Base-by-base conservation (phyloP, 1,140 invertebrate genomes). In the Adoxophyes honmai region DNA sequence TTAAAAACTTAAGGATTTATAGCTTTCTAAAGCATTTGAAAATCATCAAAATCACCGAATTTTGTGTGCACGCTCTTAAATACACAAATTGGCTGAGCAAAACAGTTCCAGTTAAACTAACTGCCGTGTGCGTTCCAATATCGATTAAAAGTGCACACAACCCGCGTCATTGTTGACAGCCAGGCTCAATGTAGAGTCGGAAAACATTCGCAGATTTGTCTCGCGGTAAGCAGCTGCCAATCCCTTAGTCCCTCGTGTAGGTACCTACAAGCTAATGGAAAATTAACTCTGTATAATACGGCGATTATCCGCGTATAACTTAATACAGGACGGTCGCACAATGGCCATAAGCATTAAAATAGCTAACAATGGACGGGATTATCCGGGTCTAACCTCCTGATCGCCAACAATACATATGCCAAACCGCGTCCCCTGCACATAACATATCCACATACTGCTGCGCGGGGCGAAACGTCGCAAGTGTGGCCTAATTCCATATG, bases 281-380 rank as follows among this genome's bases (percentile, higher is more conserved):
- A 88, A 85, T 86, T 86, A 85, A 86, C 75, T 79, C 75, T 52
- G 69, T 63, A 88, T 88, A 86, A 88, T 86, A 72, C 78, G 66
- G 61, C 75, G 85, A 88, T 88, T 88, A 88, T 82, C 80, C 80
- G 81, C 80, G 75, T 86, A 88, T 81, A 77, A 88, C 71, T 88
- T 88, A 88, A 86, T 86, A 85, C 78, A 75, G 75, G 68, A 68
- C 80, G 69, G 71, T 78, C 77, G 63, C 73, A 88, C 83, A 88
- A 88, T 81, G 73, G 76, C 78, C 69, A 78, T 86, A 83, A 85
- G 77, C 75, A 84, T 86, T 80, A 88, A 88, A 86, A 86, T 85
- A 84, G 73, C 73, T 80, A 81, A 86, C 85, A 88, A 88, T 85
- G 48, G 71, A 34, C 34, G 52, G 85, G 85, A 88, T 88, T 82